Base-by-base conservation (phyloP, 2,888 invertebrate genomes). In the Allacma fusca region DNA sequence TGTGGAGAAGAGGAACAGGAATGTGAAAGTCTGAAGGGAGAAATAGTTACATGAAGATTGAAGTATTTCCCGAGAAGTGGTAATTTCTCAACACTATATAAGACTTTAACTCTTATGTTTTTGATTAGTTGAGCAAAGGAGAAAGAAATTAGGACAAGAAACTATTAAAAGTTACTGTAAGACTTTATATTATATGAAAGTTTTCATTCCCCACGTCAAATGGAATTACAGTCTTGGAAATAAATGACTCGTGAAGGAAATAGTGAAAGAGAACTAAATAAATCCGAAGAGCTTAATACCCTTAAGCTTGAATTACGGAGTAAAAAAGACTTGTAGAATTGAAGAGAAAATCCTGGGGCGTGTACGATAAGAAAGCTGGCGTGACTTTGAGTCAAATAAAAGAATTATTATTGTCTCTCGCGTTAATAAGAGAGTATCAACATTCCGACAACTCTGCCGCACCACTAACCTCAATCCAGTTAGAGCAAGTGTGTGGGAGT, bases 261-360 rank as follows among this genome's bases (percentile, higher is more conserved):
- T 50, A 50, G 50, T 50, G 50, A 50, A 50, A 50, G 50, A 50
- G 50, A 50, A 50, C 50, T 50, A n/a, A 19, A 50, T 50, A 50
- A 50, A 50, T 50, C 50, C 50, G 16, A 34, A 1, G 50, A 50
- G 50, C 50, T 50, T 50, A 50, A n/a, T 16, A 50, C 50, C 9
- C 50, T 50, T 50, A 50, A 50, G 50, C 50, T 50, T 50, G 50
- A 50, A 50, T 50, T 50, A 50, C 50, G 16, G 50, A 50, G 19
- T 50, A 50, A 50, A 50, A 50, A 50, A 50, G 50, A 50, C 50
- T 50, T 50, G 50, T 19, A 50, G n/a, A 50, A n/a, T 50, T 50
- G 50, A 50, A 50, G n/a, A 50, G 50, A 50, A 50, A 50, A 50
- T 50, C 50, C 50, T 50, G 2, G 19, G 16, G 19, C 50, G 34